phyloP scores from a whole-genome alignment of 1,140 invertebrate genomes.

The Argopecten irradians region DNA sequence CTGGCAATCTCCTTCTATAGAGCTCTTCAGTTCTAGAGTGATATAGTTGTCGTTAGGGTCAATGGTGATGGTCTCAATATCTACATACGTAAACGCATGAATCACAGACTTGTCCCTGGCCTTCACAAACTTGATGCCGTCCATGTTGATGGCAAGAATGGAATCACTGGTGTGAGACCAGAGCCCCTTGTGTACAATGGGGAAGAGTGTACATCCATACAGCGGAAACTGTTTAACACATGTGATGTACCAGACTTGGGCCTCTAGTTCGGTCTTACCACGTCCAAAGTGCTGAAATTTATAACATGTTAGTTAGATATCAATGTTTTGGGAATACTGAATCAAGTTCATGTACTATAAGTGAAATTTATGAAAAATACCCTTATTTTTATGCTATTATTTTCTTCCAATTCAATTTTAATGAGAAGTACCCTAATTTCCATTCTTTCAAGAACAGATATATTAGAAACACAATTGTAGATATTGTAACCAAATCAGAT shows the following conservation, averaged over 20 bases:
- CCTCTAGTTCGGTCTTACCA: conserved; percentile 91
- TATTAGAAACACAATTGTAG: too few relatives aligned
- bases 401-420: too few relatives aligned
- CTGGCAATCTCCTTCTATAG: conserved; percentile 82
- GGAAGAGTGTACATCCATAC: conserved; percentile 95
- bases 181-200: conserved; percentile 92
- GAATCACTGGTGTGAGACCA: conserved; percentile 89
- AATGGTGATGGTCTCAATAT: conserved; percentile 83
- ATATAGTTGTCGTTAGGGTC: conserved; percentile 94
- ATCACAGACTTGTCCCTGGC: conserved; percentile 72
- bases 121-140: conserved; percentile 83
- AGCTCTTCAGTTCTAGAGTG: conserved; percentile 85
- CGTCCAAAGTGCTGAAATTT: conserved; percentile 87
- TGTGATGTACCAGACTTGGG: conserved; percentile 95
- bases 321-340: neutral
- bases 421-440: too few relatives aligned
- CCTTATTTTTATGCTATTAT: too few relatives aligned
- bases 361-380: too few relatives aligned
- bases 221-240: conserved; percentile 98
- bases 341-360: too few relatives aligned
- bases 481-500: too few relatives aligned
- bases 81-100: conserved; percentile 68
- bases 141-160: conserved; percentile 92
- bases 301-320: conserved; percentile 15
- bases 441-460: too few relatives aligned